Evolutionary conservation across 2,113 vertebrate genomes (phyloP), one percentile per base, ranked within the genome.

Genomic region (Peucedramus taeniatus): DNA sequence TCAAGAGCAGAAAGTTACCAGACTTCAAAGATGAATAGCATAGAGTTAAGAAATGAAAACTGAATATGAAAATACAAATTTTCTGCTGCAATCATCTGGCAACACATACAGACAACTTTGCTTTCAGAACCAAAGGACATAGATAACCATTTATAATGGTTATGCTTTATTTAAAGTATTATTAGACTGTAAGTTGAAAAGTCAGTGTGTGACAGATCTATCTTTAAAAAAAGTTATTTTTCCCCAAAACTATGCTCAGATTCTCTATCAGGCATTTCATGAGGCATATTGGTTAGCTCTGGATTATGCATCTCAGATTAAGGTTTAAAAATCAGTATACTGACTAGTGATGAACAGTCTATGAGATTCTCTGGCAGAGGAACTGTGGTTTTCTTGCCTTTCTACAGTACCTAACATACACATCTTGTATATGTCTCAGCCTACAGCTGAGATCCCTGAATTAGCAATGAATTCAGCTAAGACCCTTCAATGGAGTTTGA

Each of bases 121-220:
- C 51, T 85, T 88, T 83, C 42, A 69, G 30, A 83, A 50, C 30
- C 30, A 69, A 87, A 68, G 59, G 44, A n/a, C 14, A 57, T 12
- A 0, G 0, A 37, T 33, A 59, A 59, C 3, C 30, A 59, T 21
- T 50, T 66, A 49, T 27, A 76, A 71, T 2, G 22, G n/a, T n/a
- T 7, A 79, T 8, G 45, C 15, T 22, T 49, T 39, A 50, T 15
- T 49, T 60, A 42, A 53, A 51, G 16, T 22, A 60, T 15, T 60
- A 57, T 23, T 53, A 53, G 50, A n/a, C 26, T n/a, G 6, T 35
- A 80, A 28, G 37, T 9, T 64, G 53, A 50, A 71, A 92, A 83
- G 15, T 37, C 57, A 71, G n/a, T 30, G 21, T 31, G 23, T 60
- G 30, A 76, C 9, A 80, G 15, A 88, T 70, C 13, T 31, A 40